phyloP scores from a whole-genome alignment of 2,113 vertebrate genomes.

The Tragelaphus buxtoni region DNA sequence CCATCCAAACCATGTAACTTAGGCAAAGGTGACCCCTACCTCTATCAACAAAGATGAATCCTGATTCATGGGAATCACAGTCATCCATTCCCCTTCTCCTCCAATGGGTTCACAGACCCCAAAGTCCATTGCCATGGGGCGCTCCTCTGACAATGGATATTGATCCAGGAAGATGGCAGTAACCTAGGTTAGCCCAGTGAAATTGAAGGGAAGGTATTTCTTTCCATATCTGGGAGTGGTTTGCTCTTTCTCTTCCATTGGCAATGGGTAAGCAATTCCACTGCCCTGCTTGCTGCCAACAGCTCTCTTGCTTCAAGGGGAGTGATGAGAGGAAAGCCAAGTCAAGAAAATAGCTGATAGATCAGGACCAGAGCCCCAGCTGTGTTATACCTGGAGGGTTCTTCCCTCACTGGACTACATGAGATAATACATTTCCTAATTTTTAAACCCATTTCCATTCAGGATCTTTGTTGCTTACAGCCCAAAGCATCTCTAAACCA shows the following conservation, averaged over 20 bases:
- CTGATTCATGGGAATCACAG: background rate
- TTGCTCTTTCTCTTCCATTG: background rate
- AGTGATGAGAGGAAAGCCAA: background rate
- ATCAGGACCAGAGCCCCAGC: background rate
- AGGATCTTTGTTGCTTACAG: background rate
- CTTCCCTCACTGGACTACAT: background rate
- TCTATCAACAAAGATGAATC: background rate
- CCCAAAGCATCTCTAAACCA: background rate
- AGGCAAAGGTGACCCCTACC: background rate
- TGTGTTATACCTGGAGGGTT: background rate
- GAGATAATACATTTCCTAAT: background rate
- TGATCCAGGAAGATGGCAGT: background rate
- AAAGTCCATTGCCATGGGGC: background rate
- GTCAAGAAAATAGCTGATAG: background rate
- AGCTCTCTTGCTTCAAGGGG: background rate
- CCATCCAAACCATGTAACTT: background rate
- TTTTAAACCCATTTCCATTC: slow-evolving; percentile 13
- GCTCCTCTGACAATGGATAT: background rate
- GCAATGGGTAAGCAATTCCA: background rate
- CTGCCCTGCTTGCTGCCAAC: background rate
- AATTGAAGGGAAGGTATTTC: background rate
- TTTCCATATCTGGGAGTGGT: background rate
- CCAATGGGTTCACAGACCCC: background rate
- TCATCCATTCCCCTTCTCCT: background rate
- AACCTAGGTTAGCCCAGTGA: background rate